Evolutionary conservation across 2,113 vertebrate genomes (phyloP), one percentile per base, ranked within the genome.

Genomic region (Dromas ardeola): DNA sequence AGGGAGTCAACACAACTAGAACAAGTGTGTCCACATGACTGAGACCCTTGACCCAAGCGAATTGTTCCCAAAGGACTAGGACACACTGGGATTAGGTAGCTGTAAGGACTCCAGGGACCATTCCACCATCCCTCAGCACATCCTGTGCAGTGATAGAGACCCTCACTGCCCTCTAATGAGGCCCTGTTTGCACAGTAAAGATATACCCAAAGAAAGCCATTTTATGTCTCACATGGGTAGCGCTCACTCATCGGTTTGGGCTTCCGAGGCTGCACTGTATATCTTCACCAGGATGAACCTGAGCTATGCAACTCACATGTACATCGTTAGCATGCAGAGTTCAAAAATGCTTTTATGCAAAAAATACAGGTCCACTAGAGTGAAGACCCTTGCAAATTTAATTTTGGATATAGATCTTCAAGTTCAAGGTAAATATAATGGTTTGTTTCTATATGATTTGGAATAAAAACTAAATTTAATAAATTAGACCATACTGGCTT

Each of bases 151-250:
- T 81, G 45, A 84, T 65, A 90, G 26, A 82, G n/a, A 79, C 9
- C 17, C 3, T 81, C 3, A 2, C 5, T 0, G 0, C 49, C 11
- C n/a, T 63, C 30, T 80, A 52, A 69, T 10, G 8, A 70, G 27
- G 21, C 1, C 11, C 4, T 43, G 38, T 50, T 86, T 69, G 23
- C 21, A 56, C 6, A 62, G 14, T 16, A 58, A 91, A 74, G 8
- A 40, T 38, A 52, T 3, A 45, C 6, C 4, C 27, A 58, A 58
- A 91, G 69, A 93, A 62, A 52, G 9, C 4, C 27, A 22, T 25
- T 10, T 62, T 43, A 58, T 19, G 7, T 71, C 25, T 77, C 27
- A 58, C 13, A 4, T 49, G 16, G 8, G 3, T 38, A n/a, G 12
- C n/a, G 11, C 25, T 70, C 15, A 14, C 4, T 59, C 18, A 62